These are phyloP conservation scores for Nymphalis urticae DNA, from an alignment of 2,888 invertebrate species.

Conservation along the genomic window DNA sequence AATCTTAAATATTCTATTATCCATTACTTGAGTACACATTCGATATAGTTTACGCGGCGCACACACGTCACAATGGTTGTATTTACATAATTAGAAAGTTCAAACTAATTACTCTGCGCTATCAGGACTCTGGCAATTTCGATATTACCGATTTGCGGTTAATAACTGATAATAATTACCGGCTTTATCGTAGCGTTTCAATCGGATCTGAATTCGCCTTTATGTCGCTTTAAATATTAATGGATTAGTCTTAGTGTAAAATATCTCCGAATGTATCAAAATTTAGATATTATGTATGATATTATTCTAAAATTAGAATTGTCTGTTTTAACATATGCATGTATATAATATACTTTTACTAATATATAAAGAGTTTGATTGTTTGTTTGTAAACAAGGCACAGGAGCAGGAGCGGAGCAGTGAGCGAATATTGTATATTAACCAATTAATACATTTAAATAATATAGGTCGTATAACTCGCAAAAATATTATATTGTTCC, in stretches of 20 bases:
- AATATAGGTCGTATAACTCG: too few relatives aligned
- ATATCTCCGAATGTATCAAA: background rate
- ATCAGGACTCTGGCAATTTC: constrained; percentile 18
- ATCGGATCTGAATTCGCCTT: constrained; percentile 12
- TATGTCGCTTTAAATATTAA: constrained; percentile 9
- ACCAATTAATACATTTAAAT: too few relatives aligned
- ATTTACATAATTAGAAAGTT: constrained; percentile 23
- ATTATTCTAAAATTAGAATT: background rate
- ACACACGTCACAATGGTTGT: background rate
- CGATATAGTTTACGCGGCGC: background rate
- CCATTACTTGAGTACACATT: too few relatives aligned
- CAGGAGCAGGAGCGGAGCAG: too few relatives aligned
- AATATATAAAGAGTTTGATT: too few relatives aligned
- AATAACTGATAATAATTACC: constrained; percentile 29
- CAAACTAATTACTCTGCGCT: constrained; percentile 20
- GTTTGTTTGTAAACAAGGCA: too few relatives aligned
- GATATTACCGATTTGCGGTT: constrained; percentile 27
- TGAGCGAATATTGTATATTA: too few relatives aligned
- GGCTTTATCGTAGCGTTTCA: constrained; percentile 11
- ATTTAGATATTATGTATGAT: background rate
- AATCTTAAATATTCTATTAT: background rate
- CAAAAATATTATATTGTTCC: too few relatives aligned
- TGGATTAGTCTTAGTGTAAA: background rate
- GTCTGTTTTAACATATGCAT: background rate
- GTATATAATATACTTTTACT: background rate